These are phyloP conservation scores for Parthenolecanium corni DNA, from an alignment of 2,888 invertebrate genomes.

Conservation along the genomic window DNA sequence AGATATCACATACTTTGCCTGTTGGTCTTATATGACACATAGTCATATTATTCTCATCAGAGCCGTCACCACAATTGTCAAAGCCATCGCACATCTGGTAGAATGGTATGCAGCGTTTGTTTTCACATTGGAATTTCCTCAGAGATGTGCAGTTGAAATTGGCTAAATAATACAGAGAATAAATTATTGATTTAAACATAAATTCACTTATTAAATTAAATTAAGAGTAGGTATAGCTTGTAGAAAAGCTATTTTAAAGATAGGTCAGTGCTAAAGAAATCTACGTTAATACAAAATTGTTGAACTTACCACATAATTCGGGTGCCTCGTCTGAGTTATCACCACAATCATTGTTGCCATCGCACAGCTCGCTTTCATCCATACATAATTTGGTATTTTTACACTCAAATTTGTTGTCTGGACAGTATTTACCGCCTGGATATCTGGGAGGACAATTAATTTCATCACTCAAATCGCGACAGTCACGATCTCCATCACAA, in stretches of 20 bases:
- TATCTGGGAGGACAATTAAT: conserved; percentile 77
- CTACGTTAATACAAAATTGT: too few species aligned
- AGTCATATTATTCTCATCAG: conserved; percentile 91
- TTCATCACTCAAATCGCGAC: conserved; percentile 80
- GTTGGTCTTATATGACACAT: conserved; percentile 51
- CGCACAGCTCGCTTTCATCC: conserved; percentile 76
- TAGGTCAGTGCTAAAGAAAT: too few species aligned
- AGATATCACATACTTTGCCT: conserved; percentile 63
- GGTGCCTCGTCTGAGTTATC: conserved; percentile 80
- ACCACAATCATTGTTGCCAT: conserved; percentile 86
- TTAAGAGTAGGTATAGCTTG: too few species aligned
- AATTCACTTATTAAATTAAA: too few species aligned
- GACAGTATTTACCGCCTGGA: conserved; percentile 79
- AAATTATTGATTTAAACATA: too few species aligned
- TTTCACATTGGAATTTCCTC: conserved; percentile 77
- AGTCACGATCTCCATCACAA: conserved; percentile 82
- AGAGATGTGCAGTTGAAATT: conserved; percentile 76
- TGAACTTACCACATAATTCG: conserved; percentile 54
- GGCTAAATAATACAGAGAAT: conserved; percentile 38
- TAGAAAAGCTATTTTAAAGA: too few species aligned
- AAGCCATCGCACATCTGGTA: conserved; percentile 83
- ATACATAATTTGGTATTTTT: conserved; percentile 80
- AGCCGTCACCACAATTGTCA: conserved; percentile 88
- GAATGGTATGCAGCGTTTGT: conserved; percentile 71
- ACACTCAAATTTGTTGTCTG: conserved; percentile 82